A percentile compares a stretch with the other conserved stretches of the same genome.
Conservation (phyloP, 2,797 vertebrate species). For the Rallus crepitans region DNA sequence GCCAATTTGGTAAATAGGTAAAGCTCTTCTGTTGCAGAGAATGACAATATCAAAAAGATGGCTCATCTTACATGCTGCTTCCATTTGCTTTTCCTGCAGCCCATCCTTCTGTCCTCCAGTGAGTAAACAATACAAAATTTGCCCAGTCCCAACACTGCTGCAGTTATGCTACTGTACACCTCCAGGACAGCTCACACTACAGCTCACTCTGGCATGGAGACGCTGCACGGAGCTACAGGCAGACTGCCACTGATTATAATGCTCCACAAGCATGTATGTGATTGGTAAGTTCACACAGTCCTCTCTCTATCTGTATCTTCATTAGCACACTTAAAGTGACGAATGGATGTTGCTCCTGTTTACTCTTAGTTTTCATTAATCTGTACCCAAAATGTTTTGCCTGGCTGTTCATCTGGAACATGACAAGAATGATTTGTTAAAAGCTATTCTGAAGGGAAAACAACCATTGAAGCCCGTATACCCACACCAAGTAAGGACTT, state of each 20-base stretch:
- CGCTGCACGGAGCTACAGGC: not conserved
- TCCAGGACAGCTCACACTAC: not conserved
- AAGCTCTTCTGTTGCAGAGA: not conserved
- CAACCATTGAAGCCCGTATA: not conserved
- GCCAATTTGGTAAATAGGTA: not conserved
- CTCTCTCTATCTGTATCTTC: not conserved
- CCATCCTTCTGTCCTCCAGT: not conserved
- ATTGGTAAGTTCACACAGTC: not conserved
- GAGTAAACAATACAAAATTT: not conserved
- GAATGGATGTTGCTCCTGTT: not conserved
- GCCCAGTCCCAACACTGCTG: not conserved
- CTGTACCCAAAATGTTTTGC: not conserved
- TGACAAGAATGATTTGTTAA: not conserved
- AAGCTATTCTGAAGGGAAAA: not conserved
- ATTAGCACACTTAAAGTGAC: not conserved
- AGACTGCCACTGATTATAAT: not conserved
- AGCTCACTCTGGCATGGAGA: not conserved
- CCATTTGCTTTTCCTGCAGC: not conserved
- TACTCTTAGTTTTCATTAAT: not conserved
- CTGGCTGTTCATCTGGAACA: not conserved
- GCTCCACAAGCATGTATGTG: not conserved
- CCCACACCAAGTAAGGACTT: not conserved
- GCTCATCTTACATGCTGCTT: not conserved
- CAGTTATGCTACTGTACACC: not conserved
- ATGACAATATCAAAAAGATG: accelerated